A percentile compares a stretch with the other conserved stretches of the same genome.
Conservation (phyloP, 2,888 invertebrate genomes). For the Dynastes grantii region DNA sequence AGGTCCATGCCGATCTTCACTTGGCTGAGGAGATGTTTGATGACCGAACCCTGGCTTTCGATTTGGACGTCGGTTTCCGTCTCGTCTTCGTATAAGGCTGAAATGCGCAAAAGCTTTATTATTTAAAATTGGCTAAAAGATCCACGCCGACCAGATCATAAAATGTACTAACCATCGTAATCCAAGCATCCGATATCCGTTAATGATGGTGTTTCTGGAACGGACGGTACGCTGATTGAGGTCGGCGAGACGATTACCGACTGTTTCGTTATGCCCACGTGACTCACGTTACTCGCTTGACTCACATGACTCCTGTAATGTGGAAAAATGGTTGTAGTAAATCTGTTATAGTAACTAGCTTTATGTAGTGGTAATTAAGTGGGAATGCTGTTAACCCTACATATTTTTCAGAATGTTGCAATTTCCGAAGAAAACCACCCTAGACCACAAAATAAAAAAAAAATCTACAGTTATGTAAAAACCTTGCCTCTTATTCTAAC, state of each 20-base stretch:
- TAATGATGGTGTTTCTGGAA: slow-evolving; percentile 30
- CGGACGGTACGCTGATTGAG: slow-evolving; percentile 33
- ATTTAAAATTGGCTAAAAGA: not conserved
- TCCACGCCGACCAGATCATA: not conserved
- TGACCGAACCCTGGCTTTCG: slow-evolving; percentile 97
- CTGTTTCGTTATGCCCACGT: not conserved
- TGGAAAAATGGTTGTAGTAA: not conserved
- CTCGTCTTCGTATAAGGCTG: slow-evolving; percentile 93
- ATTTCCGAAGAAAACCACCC: too few relatives aligned
- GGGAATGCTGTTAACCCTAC: too few relatives aligned
- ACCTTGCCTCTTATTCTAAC: too few relatives aligned
- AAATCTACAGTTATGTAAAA: too few relatives aligned
- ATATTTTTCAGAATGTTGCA: too few relatives aligned
- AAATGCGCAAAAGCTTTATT: not conserved
- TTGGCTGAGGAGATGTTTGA: slow-evolving; percentile 96
- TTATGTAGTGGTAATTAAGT: too few relatives aligned
- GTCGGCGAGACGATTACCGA: slow-evolving; percentile 18
- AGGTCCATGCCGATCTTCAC: slow-evolving; percentile 99
- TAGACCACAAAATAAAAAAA: too few relatives aligned
- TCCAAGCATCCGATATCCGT: slow-evolving; percentile 74
- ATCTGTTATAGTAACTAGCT: too few relatives aligned
- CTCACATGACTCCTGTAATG: slow-evolving; percentile 11
- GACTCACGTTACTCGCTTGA: not conserved
- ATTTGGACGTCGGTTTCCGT: slow-evolving; percentile 93
- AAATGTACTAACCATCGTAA: slow-evolving; percentile 79